Percentiles rank a stretch among this genome's conserved stretches.
phyloP scores from a whole-genome alignment of 2,797 vertebrate genomes.

The Bradypus variegatus region DNA sequence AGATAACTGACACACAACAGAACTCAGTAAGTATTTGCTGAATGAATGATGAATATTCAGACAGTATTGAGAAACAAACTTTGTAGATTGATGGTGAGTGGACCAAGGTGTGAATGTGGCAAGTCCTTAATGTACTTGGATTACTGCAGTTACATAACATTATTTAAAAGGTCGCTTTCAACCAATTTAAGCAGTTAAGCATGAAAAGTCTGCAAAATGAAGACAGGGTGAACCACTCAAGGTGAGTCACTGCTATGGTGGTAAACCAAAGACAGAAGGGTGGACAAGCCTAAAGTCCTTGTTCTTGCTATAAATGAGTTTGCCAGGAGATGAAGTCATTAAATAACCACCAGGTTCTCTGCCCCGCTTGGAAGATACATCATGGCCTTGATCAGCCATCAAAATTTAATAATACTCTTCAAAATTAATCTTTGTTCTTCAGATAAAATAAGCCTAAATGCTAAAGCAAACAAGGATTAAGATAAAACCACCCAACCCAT shows the following conservation, averaged over 20 bases:
- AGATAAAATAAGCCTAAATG: slow-evolving; percentile 48
- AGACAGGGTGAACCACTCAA: background rate
- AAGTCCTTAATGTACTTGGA: background rate
- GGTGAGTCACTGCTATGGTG: background rate
- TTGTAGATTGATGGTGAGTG: background rate
- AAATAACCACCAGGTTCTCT: background rate
- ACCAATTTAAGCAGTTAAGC: background rate
- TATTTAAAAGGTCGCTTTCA: background rate
- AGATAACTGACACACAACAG: background rate
- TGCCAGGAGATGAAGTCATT: background rate
- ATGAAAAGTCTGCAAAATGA: background rate
- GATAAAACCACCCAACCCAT: slow-evolving; percentile 18
- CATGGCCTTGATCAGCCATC: background rate
- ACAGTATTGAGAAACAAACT: background rate
- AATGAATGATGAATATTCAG: background rate
- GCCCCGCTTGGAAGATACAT: background rate
- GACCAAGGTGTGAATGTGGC: background rate
- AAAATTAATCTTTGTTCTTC: slow-evolving; percentile 45
- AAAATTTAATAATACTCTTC: slow-evolving; percentile 30
- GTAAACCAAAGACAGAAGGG: background rate
- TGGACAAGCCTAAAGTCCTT: background rate
- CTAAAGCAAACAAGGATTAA: slow-evolving; percentile 45
- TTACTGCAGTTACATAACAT: background rate
- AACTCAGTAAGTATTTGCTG: background rate
- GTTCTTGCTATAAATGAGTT: background rate